These are phyloP conservation scores for Eupithecia insigniata DNA, from an alignment of 2,888 invertebrate genomes.

Conservation along the genomic window DNA sequence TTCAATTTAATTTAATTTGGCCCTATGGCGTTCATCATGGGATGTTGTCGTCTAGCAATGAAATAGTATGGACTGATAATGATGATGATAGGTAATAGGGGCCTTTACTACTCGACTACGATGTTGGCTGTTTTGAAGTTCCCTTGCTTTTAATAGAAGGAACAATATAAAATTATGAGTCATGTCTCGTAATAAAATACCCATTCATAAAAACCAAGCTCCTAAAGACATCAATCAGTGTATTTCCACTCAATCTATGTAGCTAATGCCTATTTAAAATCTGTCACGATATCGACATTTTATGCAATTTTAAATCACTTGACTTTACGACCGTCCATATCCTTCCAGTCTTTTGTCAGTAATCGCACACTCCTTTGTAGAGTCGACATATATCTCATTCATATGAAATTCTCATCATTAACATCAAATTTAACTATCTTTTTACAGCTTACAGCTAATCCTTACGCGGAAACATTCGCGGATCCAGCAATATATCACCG, in stretches of 20 bases:
- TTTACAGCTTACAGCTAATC: conserved; percentile 36
- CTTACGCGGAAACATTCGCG: conserved; percentile 56
- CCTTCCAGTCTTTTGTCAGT: conserved; percentile 8
- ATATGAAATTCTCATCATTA: conserved; percentile 11
- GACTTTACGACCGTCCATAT: conserved; percentile 1
- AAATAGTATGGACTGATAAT: background rate
- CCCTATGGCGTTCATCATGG: background rate
- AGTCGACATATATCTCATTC: conserved; percentile 14
- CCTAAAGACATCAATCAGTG: conserved; percentile 12
- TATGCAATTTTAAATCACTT: conserved; percentile 14
- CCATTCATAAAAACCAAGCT: conserved; percentile 4
- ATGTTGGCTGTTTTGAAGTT: background rate
- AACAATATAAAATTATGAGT: background rate
- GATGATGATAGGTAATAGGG: background rate
- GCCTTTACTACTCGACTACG: background rate
- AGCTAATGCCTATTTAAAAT: background rate
- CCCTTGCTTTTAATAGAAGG: background rate
- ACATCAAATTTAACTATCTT: conserved; percentile 19
- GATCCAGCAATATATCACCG: conserved; percentile 62
- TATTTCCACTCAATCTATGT: background rate
- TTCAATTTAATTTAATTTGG: too few species aligned
- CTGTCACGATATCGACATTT: conserved; percentile 1
- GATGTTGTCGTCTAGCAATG: background rate
- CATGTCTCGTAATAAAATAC: background rate
- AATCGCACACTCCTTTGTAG: conserved; percentile 5